Evolutionary conservation across 92 coral and sea anemone genomes (phyloP), one percentile per base, ranked within the genome.

Genomic region (Nematostella vectensis): DNA sequence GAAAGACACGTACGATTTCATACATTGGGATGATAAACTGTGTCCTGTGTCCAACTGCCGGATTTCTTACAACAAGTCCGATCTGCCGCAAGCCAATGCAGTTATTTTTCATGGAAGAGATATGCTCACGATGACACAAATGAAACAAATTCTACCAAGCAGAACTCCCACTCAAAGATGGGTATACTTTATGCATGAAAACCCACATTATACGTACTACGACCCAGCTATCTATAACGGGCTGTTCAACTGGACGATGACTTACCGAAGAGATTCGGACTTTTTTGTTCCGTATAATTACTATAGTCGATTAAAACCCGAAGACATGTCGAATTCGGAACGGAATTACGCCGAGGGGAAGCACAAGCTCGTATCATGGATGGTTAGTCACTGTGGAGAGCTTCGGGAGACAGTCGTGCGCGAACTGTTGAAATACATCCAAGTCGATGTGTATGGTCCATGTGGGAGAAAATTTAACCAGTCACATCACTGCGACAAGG

Each of bases 231-330:
- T 55, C 1, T 78, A 78, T 39, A 68, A 87, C 31, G 74, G 73
- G 19, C 55, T 78, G 23, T 93, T 93, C 19, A 93, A 93, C 59
- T 93, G 99, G 99, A 93, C 94, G 3, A 82, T 87, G 99, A 76
- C 88, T 3, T 93, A 89, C 63, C 67, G 95, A 61, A 55, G 73
- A 19, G 82, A 78, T 50, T 93, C 99, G 54, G 99, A 93, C 40
- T 71, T 93, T 49, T 79, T 82, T 28, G 80, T 93, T 17, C 96
- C 99, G 0, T 93, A 93, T 61, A 61, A 58, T 15, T 55, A 51
- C 11, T 93, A 82, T 45, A 54, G 65, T 23, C 83, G 50, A 47
- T 54, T 71, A 2, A 27, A 29, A 17, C 26, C 71, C 36, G 77
- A 72, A 17, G 52, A 80, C 29, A 25, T 19, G 19, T 40, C 50